Conservation (phyloP, 1,140 invertebrate genomes). For the Bombus huntii region DNA sequence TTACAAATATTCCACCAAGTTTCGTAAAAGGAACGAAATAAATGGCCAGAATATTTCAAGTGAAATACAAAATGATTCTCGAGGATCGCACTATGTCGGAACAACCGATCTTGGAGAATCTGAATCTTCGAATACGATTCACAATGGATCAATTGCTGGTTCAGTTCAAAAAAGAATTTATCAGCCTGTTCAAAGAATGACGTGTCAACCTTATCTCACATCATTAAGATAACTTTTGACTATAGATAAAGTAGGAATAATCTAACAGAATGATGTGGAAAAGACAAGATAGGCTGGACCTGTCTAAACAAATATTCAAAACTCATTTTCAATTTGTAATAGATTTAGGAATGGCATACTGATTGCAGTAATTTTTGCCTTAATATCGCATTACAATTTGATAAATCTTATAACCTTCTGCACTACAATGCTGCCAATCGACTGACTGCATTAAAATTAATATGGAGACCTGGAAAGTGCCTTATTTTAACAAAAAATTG, state of each 20-base stretch:
- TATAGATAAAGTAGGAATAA: not conserved
- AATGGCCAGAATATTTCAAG: constrained; percentile 45
- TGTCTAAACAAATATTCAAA: constrained; percentile 21
- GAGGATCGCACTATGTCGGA: constrained; percentile 4
- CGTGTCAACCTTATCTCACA: constrained; percentile 78
- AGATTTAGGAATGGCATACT: not conserved
- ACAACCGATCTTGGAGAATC: constrained; percentile 35
- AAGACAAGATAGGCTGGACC: constrained; percentile 52
- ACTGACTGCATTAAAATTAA: constrained; percentile 31
- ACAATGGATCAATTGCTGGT: constrained; percentile 52
- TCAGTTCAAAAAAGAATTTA: constrained; percentile 82
- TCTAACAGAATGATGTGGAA: not conserved
- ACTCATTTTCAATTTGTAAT: not conserved
- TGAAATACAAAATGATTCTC: constrained; percentile 43
- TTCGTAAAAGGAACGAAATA: constrained; percentile 85
- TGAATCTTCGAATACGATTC: constrained; percentile 5
- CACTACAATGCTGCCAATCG: not conserved
- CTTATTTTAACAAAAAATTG: constrained; percentile 40
- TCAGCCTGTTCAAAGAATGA: constrained; percentile 81
- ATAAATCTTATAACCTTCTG: not conserved
- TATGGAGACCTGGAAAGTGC: constrained; percentile 56
- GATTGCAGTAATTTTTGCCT: not conserved
- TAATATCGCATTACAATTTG: not conserved
- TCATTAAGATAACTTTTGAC: constrained; percentile 60
- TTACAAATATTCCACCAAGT: constrained; percentile 98